Percentiles rank a stretch among this genome's conserved stretches.
Evolutionary conservation across 2,113 vertebrate genomes (phyloP).

Genomic region (Capricornis sumatraensis): DNA sequence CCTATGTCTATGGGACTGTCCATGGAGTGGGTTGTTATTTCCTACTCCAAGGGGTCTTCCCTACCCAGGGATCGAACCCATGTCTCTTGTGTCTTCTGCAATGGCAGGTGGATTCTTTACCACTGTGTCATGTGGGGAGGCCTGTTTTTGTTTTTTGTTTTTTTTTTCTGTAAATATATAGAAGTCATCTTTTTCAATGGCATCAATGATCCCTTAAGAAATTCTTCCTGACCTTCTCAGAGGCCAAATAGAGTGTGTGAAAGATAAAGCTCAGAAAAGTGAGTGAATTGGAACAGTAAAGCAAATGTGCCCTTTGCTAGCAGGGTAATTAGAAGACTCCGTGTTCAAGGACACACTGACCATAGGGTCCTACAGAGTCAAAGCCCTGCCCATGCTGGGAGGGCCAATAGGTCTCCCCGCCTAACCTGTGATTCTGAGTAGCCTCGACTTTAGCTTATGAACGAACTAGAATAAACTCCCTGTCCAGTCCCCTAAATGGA

Average conservation of each 20-base stretch:
- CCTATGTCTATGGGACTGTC: not conserved
- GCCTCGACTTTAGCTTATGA: not conserved
- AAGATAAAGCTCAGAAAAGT: not conserved
- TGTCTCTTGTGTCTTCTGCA: not conserved
- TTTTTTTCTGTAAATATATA: not conserved
- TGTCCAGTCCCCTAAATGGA: not conserved
- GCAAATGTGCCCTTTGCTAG: not conserved
- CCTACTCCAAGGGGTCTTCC: not conserved
- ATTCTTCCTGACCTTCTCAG: not conserved
- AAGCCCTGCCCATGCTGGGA: too few species aligned
- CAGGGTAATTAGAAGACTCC: not conserved
- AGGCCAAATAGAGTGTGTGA: not conserved
- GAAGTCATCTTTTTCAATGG: not conserved
- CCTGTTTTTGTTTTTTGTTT: not conserved
- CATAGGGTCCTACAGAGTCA: accelerated
- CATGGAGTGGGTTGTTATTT: not conserved
- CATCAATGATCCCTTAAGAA: not conserved
- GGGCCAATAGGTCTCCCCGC: accelerated
- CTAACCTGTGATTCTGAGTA: not conserved
- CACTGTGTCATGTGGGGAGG: not conserved
- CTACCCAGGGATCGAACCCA: not conserved
- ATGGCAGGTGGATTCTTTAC: not conserved
- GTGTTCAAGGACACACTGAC: not conserved
- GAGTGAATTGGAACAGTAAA: not conserved
- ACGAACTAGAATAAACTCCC: too few species aligned